Conservation (phyloP, 2,113 vertebrate genomes). For the Sylvietta virens region DNA sequence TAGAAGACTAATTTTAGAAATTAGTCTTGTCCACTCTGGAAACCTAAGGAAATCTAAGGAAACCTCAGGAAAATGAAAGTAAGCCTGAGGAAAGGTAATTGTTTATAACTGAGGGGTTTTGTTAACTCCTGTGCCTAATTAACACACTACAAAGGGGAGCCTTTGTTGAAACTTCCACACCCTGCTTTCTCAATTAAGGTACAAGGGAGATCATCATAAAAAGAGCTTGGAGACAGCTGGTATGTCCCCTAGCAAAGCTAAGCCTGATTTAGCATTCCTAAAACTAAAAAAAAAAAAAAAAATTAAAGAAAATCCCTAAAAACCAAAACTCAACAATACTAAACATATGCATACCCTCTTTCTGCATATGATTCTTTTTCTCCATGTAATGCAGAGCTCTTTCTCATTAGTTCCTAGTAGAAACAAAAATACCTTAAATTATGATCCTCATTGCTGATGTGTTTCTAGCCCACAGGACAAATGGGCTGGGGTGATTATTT, state of each 20-base stretch:
- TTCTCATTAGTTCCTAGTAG: background rate
- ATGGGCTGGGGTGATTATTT: background rate
- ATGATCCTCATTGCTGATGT: background rate
- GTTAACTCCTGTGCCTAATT: conserved; percentile 54
- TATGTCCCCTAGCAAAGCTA: conserved; percentile 12
- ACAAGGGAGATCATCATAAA: conserved; percentile 9
- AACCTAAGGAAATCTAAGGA: background rate
- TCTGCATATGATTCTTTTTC: background rate
- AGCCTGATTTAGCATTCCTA: conserved; percentile 12
- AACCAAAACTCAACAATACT: background rate
- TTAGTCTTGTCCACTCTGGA: conserved; percentile 23
- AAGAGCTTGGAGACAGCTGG: background rate
- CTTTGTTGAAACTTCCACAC: conserved; percentile 50
- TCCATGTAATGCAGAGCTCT: background rate
- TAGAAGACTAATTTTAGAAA: conserved; percentile 44
- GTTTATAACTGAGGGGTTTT: conserved; percentile 38
- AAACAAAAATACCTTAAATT: background rate
- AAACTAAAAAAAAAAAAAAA: background rate
- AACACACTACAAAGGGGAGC: conserved; percentile 33
- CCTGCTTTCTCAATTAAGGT: conserved; percentile 49
- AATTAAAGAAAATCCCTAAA: background rate
- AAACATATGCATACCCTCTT: background rate
- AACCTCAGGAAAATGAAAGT: conserved; percentile 8
- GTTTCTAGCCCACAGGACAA: conserved; percentile 26
- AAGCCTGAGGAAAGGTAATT: conserved; percentile 42